Evolutionary conservation across 2,113 vertebrate genomes (phyloP).

Genomic region (Oriolus oriolus): DNA sequence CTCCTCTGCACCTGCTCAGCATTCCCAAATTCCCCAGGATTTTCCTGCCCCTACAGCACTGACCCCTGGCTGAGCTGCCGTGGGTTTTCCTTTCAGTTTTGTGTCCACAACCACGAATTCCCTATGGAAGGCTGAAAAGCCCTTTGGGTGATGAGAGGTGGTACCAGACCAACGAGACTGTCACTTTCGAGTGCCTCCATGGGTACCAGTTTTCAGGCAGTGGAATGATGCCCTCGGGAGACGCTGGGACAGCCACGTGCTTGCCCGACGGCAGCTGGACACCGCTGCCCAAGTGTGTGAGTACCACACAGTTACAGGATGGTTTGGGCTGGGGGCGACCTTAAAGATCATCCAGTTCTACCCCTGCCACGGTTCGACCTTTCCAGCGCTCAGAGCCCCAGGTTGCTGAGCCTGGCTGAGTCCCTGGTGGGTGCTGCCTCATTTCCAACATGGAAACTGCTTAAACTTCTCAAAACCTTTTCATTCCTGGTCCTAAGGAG

Average conservation of each 20-base stretch:
- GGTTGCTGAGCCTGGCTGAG: background rate
- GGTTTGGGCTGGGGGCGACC: background rate
- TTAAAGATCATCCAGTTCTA: no score
- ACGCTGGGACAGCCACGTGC: background rate
- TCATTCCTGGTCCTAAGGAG: fast-evolving
- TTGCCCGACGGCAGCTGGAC: conserved; percentile 26
- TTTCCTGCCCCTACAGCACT: background rate
- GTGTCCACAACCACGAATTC: conserved; percentile 29
- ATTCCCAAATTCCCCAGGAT: no score
- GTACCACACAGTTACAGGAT: background rate
- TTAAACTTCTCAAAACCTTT: background rate
- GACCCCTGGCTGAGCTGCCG: background rate
- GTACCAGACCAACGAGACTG: background rate
- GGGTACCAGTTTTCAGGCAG: background rate
- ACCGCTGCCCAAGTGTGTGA: conserved; percentile 10
- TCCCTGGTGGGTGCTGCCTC: background rate
- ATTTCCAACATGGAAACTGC: fast-evolving
- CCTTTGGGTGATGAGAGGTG: fast-evolving
- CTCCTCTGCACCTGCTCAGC: background rate
- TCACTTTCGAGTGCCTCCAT: background rate
- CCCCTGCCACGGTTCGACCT: background rate
- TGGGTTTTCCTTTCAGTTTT: conserved; percentile 25
- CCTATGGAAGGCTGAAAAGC: background rate
- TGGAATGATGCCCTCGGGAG: fast-evolving
- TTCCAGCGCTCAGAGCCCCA: background rate